Evolutionary conservation across 2,888 invertebrate genomes (phyloP), one percentile per base, ranked within the genome.

Genomic region (Bellardia bayeri): DNA sequence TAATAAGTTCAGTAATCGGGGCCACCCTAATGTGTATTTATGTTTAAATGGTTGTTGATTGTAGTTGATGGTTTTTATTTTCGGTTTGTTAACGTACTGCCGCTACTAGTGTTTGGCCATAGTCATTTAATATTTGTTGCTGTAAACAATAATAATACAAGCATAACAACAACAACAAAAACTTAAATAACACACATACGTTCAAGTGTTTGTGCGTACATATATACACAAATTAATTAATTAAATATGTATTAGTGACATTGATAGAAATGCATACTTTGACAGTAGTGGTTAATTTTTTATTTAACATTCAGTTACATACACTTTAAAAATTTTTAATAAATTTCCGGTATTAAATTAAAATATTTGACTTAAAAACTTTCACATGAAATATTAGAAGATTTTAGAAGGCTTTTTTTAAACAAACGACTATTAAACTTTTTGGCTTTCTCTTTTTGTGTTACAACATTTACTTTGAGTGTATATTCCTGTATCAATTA

Each of bases 191-290:
- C 51, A 30, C 9, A 16, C 37, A 40, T 40, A 63, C 2, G 11
- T 63, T 7, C 64, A 11, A 6, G 8, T 56, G 37, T 6, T 42
- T 61, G 13, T 40, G 7, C 58, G 33, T 16, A n/a, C 54, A 23
- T n/a, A 13, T 8, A 54, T 33, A 79, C 13, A 51, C 74, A 87
- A 87, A 84, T 87, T 87, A 87, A 87, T 87, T 84, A 84, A 84
- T 82, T 84, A 84, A 87, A 84, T 84, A 78, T 84, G 84, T 78
- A 78, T 81, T 78, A 81, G 84, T 64, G 74, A 84, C 72, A 81
- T 68, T 84, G 81, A 87, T 87, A 81, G 81, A 84, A 87, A 85
- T 85, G 80, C 78, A 85, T 85, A 85, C 78, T 78, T 81, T 81
- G 56, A 30, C 51, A 66, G 14, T 14, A 37, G 64, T 49, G 40